Evolutionary conservation across 2,888 invertebrate species (phyloP).

Genomic region (Slavum lentiscoides): DNA sequence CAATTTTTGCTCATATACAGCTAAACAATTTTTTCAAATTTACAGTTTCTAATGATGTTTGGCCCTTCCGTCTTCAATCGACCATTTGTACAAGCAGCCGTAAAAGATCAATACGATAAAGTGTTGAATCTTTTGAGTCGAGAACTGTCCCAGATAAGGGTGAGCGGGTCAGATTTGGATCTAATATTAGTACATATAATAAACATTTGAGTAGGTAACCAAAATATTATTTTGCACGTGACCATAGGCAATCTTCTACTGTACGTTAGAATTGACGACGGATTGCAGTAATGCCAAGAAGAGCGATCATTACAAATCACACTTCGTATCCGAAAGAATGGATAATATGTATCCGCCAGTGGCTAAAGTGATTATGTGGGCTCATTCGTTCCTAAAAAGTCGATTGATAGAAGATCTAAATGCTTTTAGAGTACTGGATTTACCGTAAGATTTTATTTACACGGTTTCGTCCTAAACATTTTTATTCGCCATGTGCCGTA

Average conservation of each 20-base stretch:
- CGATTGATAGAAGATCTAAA: conserved; percentile 29
- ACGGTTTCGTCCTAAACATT: too few relatives aligned
- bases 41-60: conserved; percentile 42
- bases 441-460: conserved; percentile 16
- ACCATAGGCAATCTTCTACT: conserved; percentile 8
- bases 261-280: neutral
- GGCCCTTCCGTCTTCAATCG: conserved; percentile 14
- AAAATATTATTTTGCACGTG: neutral
- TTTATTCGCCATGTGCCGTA: too few relatives aligned
- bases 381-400: conserved; percentile 6
- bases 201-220: neutral
- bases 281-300: neutral
- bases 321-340: neutral
- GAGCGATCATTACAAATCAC: neutral
- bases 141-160: conserved; percentile 2
- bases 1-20: neutral
- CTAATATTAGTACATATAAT: neutral
- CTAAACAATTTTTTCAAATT: neutral
- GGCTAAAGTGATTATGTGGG: conserved; percentile 31
- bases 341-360: conserved; percentile 23
- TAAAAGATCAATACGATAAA: conserved; percentile 9
- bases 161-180: neutral
- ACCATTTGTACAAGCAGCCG: neutral
- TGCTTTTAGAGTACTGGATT: neutral
- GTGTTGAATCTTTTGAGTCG: neutral